Conservation (phyloP, 64 coral and sea anemone species). For the Dendrophyllia cribrosa region DNA sequence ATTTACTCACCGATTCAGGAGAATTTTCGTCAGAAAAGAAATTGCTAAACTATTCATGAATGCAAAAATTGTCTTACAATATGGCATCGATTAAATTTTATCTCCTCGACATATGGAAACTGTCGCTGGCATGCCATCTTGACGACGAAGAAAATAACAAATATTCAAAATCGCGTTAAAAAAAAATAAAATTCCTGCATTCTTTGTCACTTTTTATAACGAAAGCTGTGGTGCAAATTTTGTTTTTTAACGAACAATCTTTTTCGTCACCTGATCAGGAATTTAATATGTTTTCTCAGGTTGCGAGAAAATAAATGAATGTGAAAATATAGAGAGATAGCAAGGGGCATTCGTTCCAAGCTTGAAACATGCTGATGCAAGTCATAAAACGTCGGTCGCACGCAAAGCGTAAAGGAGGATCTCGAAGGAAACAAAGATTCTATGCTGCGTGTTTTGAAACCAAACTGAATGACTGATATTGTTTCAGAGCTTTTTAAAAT, state of each 20-base stretch:
- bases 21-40: neutral
- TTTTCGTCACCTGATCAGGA: neutral
- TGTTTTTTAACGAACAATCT: neutral
- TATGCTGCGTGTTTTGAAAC: neutral
- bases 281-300: neutral
- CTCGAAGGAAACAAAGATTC: neutral
- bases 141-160: slow-evolving; percentile 1
- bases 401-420: neutral
- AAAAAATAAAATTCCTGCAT: slow-evolving; percentile 39
- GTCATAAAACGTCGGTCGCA: neutral
- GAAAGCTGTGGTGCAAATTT: neutral
- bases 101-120: slow-evolving; percentile 28
- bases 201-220: neutral
- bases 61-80: slow-evolving; percentile 30
- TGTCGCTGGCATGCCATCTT: neutral
- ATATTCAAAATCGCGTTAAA: slow-evolving; percentile 5
- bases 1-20: neutral
- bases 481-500: slow-evolving; percentile 26
- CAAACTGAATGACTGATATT: slow-evolving; percentile 40
- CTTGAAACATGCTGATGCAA: neutral
- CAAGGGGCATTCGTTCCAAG: neutral
- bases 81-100: slow-evolving; percentile 24
- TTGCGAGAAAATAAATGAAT: slow-evolving; percentile 11
- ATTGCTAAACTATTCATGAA: neutral
- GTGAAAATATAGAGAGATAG: neutral